A percentile compares a stretch with the other conserved stretches of the same genome.
Evolutionary conservation across 2,113 vertebrate species (phyloP).

Genomic region (Zootoca vivipara): DNA sequence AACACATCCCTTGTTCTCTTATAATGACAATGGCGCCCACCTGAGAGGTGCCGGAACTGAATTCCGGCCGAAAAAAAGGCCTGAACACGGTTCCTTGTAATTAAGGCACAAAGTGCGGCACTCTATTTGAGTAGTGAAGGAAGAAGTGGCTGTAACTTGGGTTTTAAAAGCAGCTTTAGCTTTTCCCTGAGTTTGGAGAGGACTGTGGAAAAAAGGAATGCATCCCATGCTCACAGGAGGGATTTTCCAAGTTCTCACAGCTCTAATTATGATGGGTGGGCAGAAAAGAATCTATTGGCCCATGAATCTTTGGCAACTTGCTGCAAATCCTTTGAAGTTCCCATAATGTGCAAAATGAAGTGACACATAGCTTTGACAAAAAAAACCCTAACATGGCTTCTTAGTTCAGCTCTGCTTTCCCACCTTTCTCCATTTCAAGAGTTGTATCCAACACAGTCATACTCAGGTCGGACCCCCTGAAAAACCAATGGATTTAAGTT

Average conservation of each 20-base stretch:
- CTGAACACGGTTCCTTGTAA: background rate
- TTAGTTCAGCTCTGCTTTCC: slow-evolving; percentile 13
- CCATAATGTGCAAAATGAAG: slow-evolving; percentile 64
- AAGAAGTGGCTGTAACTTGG: slow-evolving; percentile 32
- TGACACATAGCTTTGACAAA: slow-evolving; percentile 39
- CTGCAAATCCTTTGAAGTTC: slow-evolving; percentile 61
- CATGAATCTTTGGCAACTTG: slow-evolving; percentile 60
- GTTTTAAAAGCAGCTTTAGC: slow-evolving; percentile 51
- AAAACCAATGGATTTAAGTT: too few species aligned
- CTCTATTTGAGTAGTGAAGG: background rate
- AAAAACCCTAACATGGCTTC: slow-evolving; percentile 19
- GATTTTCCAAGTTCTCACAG: slow-evolving; percentile 67
- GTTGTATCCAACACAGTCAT: too few species aligned
- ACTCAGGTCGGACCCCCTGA: too few species aligned
- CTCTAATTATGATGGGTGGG: slow-evolving; percentile 64
- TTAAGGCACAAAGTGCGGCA: background rate
- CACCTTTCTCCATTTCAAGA: slow-evolving; percentile 27
- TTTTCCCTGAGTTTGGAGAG: slow-evolving; percentile 60
- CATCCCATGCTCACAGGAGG: slow-evolving; percentile 44
- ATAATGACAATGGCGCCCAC: too few species aligned
- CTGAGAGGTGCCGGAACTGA: too few species aligned
- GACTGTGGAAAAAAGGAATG: slow-evolving; percentile 45
- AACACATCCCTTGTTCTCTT: too few species aligned
- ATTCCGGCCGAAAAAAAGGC: background rate
- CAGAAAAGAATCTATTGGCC: slow-evolving; percentile 57